phyloP scores from a whole-genome alignment of 2,888 invertebrate genomes.

The Marronus borbonicus region DNA sequence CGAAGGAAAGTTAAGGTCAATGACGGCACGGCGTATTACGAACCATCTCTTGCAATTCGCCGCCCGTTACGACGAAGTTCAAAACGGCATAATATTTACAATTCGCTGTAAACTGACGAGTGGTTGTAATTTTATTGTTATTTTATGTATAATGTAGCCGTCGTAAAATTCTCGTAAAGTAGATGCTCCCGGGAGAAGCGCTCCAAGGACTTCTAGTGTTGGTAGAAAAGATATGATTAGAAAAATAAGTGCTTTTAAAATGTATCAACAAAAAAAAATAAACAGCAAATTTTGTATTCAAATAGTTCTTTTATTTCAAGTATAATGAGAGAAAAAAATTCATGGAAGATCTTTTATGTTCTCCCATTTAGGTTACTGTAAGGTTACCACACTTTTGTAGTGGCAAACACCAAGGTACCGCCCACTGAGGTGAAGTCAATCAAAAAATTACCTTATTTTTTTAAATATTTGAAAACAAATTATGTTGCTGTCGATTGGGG shows the following conservation, averaged over 20 bases:
- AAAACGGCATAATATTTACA: constrained; percentile 23
- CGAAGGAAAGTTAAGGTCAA: constrained; percentile 1
- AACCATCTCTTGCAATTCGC: background rate
- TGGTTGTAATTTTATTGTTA: constrained; percentile 36
- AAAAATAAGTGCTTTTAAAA: background rate
- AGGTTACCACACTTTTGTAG: no score
- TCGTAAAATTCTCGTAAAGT: constrained; percentile 18
- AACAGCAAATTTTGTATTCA: no score
- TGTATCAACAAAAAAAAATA: no score
- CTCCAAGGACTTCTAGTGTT: background rate
- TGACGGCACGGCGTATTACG: background rate
- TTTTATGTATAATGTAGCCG: constrained; percentile 24
- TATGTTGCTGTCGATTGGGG: no score
- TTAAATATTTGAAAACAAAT: no score
- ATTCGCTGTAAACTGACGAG: constrained; percentile 39
- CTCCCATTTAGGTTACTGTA: no score
- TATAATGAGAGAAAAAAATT: no score
- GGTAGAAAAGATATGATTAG: background rate
- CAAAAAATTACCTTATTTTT: no score
- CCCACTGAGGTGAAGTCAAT: no score
- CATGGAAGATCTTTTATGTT: no score
- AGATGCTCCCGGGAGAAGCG: background rate
- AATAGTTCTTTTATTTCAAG: no score
- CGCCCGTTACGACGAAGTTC: constrained; percentile 25
- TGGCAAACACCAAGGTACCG: no score